Evolutionary conservation across 1,140 invertebrate genomes (phyloP).

Genomic region (Philopotamus ludificatus): DNA sequence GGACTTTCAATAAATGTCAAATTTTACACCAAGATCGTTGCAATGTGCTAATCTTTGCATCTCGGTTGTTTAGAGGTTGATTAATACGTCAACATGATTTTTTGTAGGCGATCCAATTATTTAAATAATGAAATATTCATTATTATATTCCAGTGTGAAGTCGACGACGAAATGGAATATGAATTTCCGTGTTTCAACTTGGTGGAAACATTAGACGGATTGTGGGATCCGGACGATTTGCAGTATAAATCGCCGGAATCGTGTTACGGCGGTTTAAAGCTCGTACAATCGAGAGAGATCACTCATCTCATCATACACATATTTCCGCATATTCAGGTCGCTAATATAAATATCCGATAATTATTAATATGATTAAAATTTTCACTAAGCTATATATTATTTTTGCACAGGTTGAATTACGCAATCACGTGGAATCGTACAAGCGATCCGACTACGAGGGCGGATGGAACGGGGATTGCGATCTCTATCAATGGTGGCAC

Average conservation of each 20-base stretch:
- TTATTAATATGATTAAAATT: conserved; percentile 4
- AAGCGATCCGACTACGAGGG: conserved; percentile 56
- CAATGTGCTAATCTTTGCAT: too few species aligned
- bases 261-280: conserved; percentile 69
- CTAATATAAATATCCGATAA: conserved; percentile 8
- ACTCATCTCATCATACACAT: conserved; percentile 64
- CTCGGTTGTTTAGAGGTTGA: not conserved
- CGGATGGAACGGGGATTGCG: conserved; percentile 56
- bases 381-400: not conserved
- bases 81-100: conserved; percentile 6
- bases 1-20: too few species aligned
- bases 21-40: too few species aligned
- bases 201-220: conserved; percentile 68
- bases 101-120: not conserved
- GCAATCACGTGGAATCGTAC: conserved; percentile 54
- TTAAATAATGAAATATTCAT: not conserved
- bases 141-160: conserved; percentile 61
- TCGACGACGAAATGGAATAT: conserved; percentile 72
- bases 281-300: conserved; percentile 60
- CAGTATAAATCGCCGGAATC: conserved; percentile 55
- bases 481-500: conserved; percentile 79
- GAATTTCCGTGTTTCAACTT: conserved; percentile 82
- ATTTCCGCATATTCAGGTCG: conserved; percentile 70
- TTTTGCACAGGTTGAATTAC: conserved; percentile 62
- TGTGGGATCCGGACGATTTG: conserved; percentile 70